Conservation (phyloP, 1,140 invertebrate genomes). For the Solen grandis region DNA sequence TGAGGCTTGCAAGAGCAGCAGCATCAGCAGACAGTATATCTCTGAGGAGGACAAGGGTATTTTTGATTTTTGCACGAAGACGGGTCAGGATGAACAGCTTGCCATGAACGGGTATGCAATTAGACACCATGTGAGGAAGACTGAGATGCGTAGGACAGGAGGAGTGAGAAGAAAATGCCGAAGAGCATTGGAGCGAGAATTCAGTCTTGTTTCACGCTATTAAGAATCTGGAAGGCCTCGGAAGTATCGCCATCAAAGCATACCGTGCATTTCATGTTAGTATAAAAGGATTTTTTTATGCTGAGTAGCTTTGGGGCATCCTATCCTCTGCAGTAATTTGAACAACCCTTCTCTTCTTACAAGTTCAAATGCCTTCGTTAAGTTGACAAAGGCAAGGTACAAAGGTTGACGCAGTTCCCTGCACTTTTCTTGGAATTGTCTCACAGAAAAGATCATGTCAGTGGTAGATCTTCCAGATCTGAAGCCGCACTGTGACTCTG, state of each 20-base stretch:
- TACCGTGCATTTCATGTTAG: slow-evolving; percentile 8
- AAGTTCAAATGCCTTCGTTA: slow-evolving; percentile 58
- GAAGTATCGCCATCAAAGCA: slow-evolving; percentile 4
- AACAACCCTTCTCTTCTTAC: slow-evolving; percentile 14
- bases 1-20: slow-evolving; percentile 51
- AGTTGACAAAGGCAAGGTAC: slow-evolving; percentile 60
- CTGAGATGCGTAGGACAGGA: slow-evolving; percentile 16
- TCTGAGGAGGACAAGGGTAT: slow-evolving; percentile 49
- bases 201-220: slow-evolving; percentile 11
- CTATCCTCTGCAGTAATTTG: slow-evolving; percentile 33
- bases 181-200: slow-evolving; percentile 26
- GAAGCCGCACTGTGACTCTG: slow-evolving; percentile 62
- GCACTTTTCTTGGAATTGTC: slow-evolving; percentile 64
- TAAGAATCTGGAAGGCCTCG: not conserved
- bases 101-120: slow-evolving; percentile 54
- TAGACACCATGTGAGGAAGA: slow-evolving; percentile 36
- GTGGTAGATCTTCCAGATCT: slow-evolving; percentile 45
- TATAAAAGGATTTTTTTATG: slow-evolving; percentile 40
- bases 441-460: slow-evolving; percentile 62
- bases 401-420: slow-evolving; percentile 58
- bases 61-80: slow-evolving; percentile 52
- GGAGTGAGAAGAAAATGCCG: slow-evolving; percentile 44
- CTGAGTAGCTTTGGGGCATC: slow-evolving; percentile 55
- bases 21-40: slow-evolving; percentile 62
- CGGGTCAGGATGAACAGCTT: slow-evolving; percentile 50